Conservation (phyloP, 2,113 vertebrate genomes). For the Tachuris rubrigastra region DNA sequence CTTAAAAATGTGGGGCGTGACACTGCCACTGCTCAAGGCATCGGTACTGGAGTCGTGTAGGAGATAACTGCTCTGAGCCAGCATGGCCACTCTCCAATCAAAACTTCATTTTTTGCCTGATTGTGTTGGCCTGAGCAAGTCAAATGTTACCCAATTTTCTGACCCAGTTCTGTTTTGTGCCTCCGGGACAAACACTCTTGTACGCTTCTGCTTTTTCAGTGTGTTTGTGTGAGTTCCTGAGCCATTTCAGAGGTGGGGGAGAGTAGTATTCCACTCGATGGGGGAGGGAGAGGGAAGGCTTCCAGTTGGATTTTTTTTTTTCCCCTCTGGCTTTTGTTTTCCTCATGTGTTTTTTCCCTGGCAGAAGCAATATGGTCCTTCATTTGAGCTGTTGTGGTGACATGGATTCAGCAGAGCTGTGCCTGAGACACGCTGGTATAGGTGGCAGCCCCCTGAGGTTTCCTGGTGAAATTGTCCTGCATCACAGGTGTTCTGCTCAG, state of each 20-base stretch:
- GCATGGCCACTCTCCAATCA: conserved; percentile 15
- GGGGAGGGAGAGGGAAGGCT: background rate
- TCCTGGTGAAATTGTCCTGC: background rate
- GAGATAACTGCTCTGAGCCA: background rate
- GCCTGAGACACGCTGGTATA: accelerated
- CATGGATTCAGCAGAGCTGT: background rate
- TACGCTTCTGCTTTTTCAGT: background rate
- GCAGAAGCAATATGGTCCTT: background rate
- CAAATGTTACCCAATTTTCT: conserved; percentile 43
- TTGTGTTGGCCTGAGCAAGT: conserved; percentile 40
- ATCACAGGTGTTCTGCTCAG: background rate
- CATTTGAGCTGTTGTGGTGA: background rate
- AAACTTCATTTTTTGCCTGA: conserved; percentile 26
- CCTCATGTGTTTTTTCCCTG: background rate
- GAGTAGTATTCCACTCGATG: background rate
- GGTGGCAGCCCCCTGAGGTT: background rate
- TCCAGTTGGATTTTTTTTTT: background rate
- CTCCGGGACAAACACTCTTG: conserved; percentile 20
- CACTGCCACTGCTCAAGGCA: background rate
- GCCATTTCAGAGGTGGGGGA: background rate
- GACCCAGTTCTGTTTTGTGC: conserved; percentile 50
- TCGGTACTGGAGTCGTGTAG: background rate
- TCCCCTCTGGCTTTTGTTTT: background rate
- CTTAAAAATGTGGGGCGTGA: background rate
- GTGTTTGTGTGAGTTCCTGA: background rate